Conservation (phyloP, 23 tunicate genomes). For the Halocynthia roretzi region DNA sequence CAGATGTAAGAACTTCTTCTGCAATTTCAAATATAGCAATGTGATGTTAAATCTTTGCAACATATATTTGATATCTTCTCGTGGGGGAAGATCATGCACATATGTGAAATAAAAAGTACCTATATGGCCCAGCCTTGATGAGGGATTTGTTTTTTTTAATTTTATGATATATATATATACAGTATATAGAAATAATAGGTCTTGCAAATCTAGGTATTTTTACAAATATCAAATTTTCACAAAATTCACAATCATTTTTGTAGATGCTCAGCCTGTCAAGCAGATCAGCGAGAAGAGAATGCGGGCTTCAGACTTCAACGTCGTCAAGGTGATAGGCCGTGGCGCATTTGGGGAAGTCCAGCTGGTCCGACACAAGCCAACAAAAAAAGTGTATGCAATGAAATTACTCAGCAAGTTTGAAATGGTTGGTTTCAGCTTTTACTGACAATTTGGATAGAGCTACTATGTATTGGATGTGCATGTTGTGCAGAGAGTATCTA, state of each 20-base stretch:
- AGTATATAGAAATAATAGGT: no score
- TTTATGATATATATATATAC: no score
- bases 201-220: no score
- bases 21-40: no score
- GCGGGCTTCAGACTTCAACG: constrained; percentile 63
- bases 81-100: no score
- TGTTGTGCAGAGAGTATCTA: background rate
- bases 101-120: no score
- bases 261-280: constrained; percentile 46
- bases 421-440: constrained; percentile 43
- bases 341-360: constrained; percentile 98
- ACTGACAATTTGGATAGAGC: background rate
- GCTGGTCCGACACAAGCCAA: constrained; percentile 77
- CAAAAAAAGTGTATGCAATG: constrained; percentile 88
- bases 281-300: constrained; percentile 53
- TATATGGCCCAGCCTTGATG: no score
- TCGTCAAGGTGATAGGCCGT: constrained; percentile 89
- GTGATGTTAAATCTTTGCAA: no score
- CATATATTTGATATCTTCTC: no score
- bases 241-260: background rate
- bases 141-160: no score
- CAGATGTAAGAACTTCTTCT: constrained; percentile 57
- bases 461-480: background rate
- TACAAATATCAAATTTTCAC: background rate
- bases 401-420: constrained; percentile 85